These are phyloP conservation scores for Leucophenga maculata DNA, from an alignment of 2,888 invertebrate genomes.

Conservation along the genomic window DNA sequence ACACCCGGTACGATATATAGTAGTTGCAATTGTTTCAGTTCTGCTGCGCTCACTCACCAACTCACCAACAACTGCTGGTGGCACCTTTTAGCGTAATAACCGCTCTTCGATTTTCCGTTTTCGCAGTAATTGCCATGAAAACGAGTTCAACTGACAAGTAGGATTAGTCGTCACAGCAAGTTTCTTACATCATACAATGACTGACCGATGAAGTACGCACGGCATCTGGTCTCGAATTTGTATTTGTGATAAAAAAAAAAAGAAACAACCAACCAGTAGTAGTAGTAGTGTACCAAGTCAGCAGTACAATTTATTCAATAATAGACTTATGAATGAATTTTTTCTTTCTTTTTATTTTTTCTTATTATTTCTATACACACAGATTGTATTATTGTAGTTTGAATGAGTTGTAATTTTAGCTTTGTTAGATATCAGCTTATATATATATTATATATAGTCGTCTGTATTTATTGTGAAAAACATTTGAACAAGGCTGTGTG, in stretches of 20 bases:
- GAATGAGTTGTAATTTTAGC: slow-evolving; percentile 8
- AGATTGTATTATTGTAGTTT: neutral
- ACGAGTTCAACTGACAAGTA: slow-evolving; percentile 8
- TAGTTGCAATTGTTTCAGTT: no score
- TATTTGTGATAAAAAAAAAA: neutral
- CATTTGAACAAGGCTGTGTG: slow-evolving; percentile 31
- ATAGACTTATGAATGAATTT: slow-evolving; percentile 13
- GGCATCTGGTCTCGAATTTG: no score
- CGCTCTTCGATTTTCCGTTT: neutral
- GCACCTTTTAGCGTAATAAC: no score
- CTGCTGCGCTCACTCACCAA: no score
- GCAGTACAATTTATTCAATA: neutral
- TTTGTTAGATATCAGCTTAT: neutral
- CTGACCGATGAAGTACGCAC: no score
- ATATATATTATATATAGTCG: neutral
- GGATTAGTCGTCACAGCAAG: slow-evolving; percentile 22
- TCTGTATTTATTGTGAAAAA: neutral
- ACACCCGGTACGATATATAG: no score
- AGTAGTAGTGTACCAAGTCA: neutral
- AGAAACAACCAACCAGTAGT: neutral
- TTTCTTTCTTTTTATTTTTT: neutral
- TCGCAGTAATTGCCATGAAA: slow-evolving; percentile 16
- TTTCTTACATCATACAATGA: slow-evolving; percentile 27
- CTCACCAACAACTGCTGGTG: no score
- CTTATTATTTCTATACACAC: neutral